Evolutionary conservation across 2,113 vertebrate species (phyloP), one percentile per base, ranked within the genome.

Genomic region (Puffinus mauretanicus): DNA sequence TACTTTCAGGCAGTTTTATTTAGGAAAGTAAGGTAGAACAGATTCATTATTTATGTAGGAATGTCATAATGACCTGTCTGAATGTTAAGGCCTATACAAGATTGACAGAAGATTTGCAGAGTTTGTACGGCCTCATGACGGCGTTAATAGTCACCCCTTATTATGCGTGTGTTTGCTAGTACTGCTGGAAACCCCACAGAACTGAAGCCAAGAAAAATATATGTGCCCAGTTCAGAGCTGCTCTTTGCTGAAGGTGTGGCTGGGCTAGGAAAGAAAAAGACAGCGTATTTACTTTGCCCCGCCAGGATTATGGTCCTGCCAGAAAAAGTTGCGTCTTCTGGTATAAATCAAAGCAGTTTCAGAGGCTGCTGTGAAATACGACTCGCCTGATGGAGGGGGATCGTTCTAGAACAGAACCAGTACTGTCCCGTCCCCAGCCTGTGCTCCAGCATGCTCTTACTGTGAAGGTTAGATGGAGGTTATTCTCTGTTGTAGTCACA

Each of bases 151-250:
- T 84, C 83, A 80, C 44, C 12, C n/a, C 22, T 78, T 87, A 30
- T 32, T 90, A 49, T 16, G 7, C 6, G 0, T 57, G 22, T 54
- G 38, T 78, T 92, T 76, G 57, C 57, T 73, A 9, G 51, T 80
- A 14, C 55, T 89, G 77, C 62, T 96, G 84, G 78, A 85, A 94
- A 79, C 49, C 38, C 54, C 69, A 3, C 30, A 47, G 65, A 87
- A 66, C 58, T 44, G 40, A 80, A 80, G 49, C 70, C 81, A 93
- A 82, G 73, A n/a, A 81, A 94, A 94, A 89, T 36, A 54, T 26
- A 3, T 2, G 16, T 90, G 72, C 58, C 77, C 49, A 30, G 40
- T 57, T 94, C 69, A 76, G 83, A 60, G 32, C 66, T 89, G 73
- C 49, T 72, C 52, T 55, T 67, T 76, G 58, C 61, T 0, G 0